Conservation (phyloP, 2,888 invertebrate species). For the Dusona sp. region DNA sequence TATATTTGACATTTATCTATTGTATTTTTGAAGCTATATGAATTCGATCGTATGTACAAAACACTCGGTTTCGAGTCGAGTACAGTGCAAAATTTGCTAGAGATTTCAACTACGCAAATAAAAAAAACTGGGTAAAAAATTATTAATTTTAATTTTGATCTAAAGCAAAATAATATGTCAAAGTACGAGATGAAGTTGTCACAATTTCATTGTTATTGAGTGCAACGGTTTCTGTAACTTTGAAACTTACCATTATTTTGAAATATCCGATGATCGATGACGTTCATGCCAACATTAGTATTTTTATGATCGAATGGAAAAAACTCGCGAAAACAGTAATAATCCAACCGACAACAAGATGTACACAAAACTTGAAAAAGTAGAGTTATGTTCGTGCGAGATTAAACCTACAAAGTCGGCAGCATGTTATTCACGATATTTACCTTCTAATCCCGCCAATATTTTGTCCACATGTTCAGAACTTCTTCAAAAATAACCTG, state of each 20-base stretch:
- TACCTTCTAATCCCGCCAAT: slow-evolving; percentile 14
- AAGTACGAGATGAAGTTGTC: not conserved
- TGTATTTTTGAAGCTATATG: not conserved
- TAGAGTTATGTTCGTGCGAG: not conserved
- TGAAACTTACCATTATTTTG: slow-evolving; percentile 44
- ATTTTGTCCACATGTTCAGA: not conserved
- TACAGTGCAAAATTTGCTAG: not conserved
- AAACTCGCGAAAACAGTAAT: not conserved
- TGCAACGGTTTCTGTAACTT: not conserved
- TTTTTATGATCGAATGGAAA: not conserved
- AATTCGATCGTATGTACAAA: not conserved
- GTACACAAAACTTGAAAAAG: not conserved
- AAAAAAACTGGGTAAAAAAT: not conserved
- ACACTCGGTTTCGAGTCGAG: no score
- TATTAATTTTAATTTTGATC: not conserved
- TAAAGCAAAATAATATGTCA: not conserved
- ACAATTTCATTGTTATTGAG: not conserved
- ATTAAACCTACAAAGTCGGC: not conserved
- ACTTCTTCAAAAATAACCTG: not conserved
- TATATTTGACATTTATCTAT: not conserved
- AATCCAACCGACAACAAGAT: not conserved
- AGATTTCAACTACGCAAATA: not conserved
- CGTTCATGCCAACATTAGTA: slow-evolving; percentile 28
- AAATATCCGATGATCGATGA: slow-evolving; percentile 23
- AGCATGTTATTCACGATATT: not conserved